phyloP scores from a whole-genome alignment of 1,140 invertebrate genomes.

The Megathymus violae region DNA sequence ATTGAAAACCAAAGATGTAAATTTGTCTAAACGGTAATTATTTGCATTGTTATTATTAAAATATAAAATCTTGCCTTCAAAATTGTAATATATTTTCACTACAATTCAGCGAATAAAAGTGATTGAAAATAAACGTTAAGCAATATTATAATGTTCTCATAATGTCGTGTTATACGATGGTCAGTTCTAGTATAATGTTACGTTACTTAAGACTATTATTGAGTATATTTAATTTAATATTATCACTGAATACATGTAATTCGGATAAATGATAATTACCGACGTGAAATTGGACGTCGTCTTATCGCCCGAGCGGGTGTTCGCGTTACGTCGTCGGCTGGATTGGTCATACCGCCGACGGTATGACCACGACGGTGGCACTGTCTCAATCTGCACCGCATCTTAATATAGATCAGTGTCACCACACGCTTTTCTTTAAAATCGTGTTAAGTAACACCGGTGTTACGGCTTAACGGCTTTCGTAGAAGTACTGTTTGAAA shows the following conservation, averaged over 20 bases:
- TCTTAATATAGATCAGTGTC: no score
- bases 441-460: no score
- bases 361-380: no score
- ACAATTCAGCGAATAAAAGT: conserved; percentile 4
- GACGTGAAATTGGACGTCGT: no score
- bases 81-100: background rate
- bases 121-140: conserved; percentile 4
- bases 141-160: conserved; percentile 22
- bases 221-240: conserved; percentile 9
- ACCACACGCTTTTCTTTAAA: no score
- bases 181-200: conserved; percentile 20
- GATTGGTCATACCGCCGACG: no score
- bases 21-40: background rate
- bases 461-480: no score
- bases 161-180: conserved; percentile 4
- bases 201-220: conserved; percentile 4
- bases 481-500: no score
- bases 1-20: conserved; percentile 25
- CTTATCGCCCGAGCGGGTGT: no score
- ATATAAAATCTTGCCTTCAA: conserved; percentile 2
- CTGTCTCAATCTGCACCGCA: no score
- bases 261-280: no score
- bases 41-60: background rate
- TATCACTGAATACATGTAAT: background rate
- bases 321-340: no score